These are phyloP conservation scores for Autographa pulchrina DNA, from an alignment of 2,888 invertebrate genomes.

Conservation along the genomic window DNA sequence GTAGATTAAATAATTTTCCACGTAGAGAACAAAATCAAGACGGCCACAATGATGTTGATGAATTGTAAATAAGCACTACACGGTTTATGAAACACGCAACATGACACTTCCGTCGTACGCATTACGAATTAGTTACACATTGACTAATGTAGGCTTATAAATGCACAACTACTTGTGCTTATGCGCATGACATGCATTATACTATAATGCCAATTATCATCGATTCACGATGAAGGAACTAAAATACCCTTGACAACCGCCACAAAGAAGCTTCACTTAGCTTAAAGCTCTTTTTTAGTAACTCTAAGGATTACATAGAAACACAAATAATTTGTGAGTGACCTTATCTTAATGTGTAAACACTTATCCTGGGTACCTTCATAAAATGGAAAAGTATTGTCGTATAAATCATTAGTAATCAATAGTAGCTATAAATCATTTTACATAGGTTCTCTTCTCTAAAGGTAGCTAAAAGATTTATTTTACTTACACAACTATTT, in stretches of 20 bases:
- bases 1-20: constrained; percentile 18
- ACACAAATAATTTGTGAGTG: too few species aligned
- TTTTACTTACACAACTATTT: too few species aligned
- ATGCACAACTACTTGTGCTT: not conserved
- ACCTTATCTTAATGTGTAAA: too few species aligned
- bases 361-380: too few species aligned
- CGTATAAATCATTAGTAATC: too few species aligned
- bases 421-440: too few species aligned
- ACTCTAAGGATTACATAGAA: too few species aligned
- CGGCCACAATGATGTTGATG: constrained; percentile 49
- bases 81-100: constrained; percentile 68
- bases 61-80: constrained; percentile 54
- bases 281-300: not conserved
- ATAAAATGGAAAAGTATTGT: too few species aligned
- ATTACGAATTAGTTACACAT: constrained; percentile 43
- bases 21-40: constrained; percentile 39
- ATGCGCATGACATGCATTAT: not conserved
- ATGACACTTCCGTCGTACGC: constrained; percentile 65
- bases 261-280: not conserved
- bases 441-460: too few species aligned
- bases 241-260: not conserved
- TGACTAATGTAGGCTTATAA: constrained; percentile 22
- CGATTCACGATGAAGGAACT: not conserved
- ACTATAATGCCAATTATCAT: not conserved
- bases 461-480: too few species aligned